Evolutionary conservation across 2,888 invertebrate species (phyloP).

Genomic region (Scaptomyza parva): DNA sequence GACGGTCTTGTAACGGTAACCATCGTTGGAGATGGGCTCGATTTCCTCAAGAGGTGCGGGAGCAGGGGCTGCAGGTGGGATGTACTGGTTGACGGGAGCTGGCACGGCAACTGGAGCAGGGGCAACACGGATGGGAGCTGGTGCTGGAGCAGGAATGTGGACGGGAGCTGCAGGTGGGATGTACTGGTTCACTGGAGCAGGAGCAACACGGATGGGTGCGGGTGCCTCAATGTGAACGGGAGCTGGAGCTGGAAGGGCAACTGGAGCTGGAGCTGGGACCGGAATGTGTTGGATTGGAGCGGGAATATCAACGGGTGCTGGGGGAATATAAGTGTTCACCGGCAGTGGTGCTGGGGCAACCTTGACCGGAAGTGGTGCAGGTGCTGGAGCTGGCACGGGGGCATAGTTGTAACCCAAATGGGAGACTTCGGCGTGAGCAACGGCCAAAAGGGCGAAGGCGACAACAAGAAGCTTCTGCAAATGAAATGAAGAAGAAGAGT

Average conservation of each 20-base stretch:
- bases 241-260: conserved; percentile 30
- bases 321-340: conserved; percentile 47
- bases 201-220: conserved; percentile 35
- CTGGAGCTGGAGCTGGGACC: conserved; percentile 48
- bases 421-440: conserved; percentile 76
- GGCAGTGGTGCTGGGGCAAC: conserved; percentile 32
- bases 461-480: conserved; percentile 75
- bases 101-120: conserved; percentile 40
- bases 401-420: conserved; percentile 76
- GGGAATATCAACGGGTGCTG: conserved; percentile 54
- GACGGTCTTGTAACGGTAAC: conserved; percentile 78
- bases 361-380: conserved; percentile 27
- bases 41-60: conserved; percentile 72
- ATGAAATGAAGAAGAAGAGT: conserved; percentile 1
- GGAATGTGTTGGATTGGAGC: conserved; percentile 56
- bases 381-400: conserved; percentile 54
- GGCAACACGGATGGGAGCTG: conserved; percentile 31
- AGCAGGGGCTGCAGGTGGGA: conserved; percentile 31
- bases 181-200: conserved; percentile 49
- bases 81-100: conserved; percentile 36
- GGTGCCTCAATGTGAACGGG: conserved; percentile 20
- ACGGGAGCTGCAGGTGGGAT: conserved; percentile 45
- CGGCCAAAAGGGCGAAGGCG: conserved; percentile 72
- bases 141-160: conserved; percentile 31
- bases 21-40: conserved; percentile 73